These are phyloP conservation scores for Drosophila sucinea DNA, from an alignment of 1,140 invertebrate genomes.

Conservation along the genomic window DNA sequence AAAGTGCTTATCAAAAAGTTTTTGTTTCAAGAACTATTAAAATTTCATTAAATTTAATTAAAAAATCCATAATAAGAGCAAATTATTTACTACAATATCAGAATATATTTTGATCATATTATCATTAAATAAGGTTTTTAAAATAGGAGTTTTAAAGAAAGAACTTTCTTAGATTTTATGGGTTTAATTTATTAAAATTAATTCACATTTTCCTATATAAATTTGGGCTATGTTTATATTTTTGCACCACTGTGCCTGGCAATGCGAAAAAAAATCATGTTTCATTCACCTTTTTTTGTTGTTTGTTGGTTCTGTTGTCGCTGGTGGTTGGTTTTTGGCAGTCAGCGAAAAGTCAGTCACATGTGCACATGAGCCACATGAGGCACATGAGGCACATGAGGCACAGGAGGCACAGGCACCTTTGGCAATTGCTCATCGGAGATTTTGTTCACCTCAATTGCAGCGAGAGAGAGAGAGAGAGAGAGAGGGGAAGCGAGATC, in stretches of 20 bases:
- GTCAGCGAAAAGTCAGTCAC: slow-evolving; percentile 67
- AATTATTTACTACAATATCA: no score
- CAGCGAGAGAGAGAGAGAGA: slow-evolving; percentile 7
- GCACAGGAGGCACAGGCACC: slow-evolving; percentile 24
- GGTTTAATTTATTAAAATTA: no score
- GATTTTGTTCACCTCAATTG: slow-evolving; percentile 71
- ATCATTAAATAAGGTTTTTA: no score
- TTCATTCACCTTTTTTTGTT: slow-evolving; percentile 51
- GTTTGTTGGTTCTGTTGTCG: slow-evolving; percentile 56
- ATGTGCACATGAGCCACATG: slow-evolving; percentile 47
- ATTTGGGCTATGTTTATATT: background rate
- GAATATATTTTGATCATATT: no score
- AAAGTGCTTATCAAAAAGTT: no score
- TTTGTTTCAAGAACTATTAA: no score
- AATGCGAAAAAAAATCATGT: slow-evolving; percentile 62
- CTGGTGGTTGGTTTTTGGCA: slow-evolving; percentile 70
- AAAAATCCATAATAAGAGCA: no score
- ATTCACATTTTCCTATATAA: no score
- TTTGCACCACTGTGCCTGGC: slow-evolving; percentile 15
- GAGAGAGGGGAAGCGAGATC: slow-evolving; percentile 51
- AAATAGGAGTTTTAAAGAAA: no score
- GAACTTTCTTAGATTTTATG: no score
- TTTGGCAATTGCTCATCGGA: slow-evolving; percentile 56
- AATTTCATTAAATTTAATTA: no score
- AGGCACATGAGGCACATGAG: background rate